phyloP scores from a whole-genome alignment of 2,888 invertebrate species.

The Helicoverpa assulta region DNA sequence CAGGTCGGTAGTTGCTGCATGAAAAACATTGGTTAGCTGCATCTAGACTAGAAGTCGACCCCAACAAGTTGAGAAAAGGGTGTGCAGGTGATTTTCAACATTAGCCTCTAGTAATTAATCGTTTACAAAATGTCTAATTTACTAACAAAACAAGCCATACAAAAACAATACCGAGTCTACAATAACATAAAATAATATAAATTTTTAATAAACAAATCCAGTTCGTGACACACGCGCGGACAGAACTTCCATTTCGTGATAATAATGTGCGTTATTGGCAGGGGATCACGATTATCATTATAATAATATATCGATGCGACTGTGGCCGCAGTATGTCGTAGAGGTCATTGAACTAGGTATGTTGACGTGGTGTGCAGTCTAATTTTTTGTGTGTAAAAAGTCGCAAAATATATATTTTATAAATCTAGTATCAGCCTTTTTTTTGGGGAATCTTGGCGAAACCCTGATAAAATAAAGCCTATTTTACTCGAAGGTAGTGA shows the following conservation, averaged over 20 bases:
- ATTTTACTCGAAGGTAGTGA: too few species aligned
- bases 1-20: too few species aligned
- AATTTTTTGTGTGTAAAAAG: conserved; percentile 41
- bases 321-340: conserved; percentile 28
- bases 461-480: too few species aligned
- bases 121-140: conserved; percentile 2
- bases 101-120: too few species aligned
- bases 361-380: conserved; percentile 35
- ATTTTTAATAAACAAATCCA: conserved; percentile 33
- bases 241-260: conserved; percentile 46
- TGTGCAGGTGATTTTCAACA: neutral
- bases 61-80: neutral
- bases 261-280: conserved; percentile 56
- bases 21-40: too few species aligned
- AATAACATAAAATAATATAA: conserved; percentile 14
- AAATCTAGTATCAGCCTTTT: too few species aligned
- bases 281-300: conserved; percentile 61
- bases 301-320: conserved; percentile 49
- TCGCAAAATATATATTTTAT: too few species aligned
- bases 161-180: conserved; percentile 1
- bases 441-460: too few species aligned
- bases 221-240: conserved; percentile 64
- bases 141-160: conserved; percentile 14
- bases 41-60: neutral
- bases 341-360: conserved; percentile 41